Conservation (phyloP, 2,797 vertebrate genomes). For the Trachurus trachurus region DNA sequence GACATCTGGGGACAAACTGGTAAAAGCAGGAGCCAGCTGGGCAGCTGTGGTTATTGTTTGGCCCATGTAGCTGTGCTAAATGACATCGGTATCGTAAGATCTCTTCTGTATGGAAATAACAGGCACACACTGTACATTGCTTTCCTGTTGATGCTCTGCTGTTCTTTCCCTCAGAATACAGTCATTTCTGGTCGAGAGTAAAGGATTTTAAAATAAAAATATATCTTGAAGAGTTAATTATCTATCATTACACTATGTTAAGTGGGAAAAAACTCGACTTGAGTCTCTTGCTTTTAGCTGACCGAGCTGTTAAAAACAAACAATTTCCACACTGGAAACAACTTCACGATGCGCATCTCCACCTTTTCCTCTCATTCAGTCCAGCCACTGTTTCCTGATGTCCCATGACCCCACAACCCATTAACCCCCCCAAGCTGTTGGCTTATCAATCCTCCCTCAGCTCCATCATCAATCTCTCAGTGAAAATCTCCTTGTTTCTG, state of each 20-base stretch:
- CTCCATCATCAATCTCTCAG: constrained; percentile 80
- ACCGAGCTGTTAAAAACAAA: constrained; percentile 41
- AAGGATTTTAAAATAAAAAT: no score
- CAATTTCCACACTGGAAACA: constrained; percentile 50
- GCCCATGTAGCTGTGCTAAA: constrained; percentile 40
- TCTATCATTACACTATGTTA: neutral
- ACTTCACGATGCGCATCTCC: constrained; percentile 79
- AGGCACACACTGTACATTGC: constrained; percentile 21
- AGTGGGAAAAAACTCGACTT: neutral
- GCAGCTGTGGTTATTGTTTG: constrained; percentile 61
- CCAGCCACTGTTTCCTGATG: constrained; percentile 68
- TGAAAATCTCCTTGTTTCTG: constrained; percentile 75
- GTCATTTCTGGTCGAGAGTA: neutral
- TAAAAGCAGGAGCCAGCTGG: constrained; percentile 63
- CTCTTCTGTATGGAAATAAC: constrained; percentile 58
- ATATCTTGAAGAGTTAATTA: no score
- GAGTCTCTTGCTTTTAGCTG: constrained; percentile 12
- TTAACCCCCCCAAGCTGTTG: constrained; percentile 65
- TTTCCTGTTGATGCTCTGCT: constrained; percentile 12
- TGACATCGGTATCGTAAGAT: constrained; percentile 46
- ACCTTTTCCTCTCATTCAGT: constrained; percentile 84
- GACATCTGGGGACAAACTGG: constrained; percentile 70
- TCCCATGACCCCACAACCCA: constrained; percentile 61
- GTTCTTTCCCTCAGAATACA: neutral
- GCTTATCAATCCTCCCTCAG: constrained; percentile 84